phyloP scores from a whole-genome alignment of 2,113 vertebrate genomes.

The Gymnarchus niloticus region DNA sequence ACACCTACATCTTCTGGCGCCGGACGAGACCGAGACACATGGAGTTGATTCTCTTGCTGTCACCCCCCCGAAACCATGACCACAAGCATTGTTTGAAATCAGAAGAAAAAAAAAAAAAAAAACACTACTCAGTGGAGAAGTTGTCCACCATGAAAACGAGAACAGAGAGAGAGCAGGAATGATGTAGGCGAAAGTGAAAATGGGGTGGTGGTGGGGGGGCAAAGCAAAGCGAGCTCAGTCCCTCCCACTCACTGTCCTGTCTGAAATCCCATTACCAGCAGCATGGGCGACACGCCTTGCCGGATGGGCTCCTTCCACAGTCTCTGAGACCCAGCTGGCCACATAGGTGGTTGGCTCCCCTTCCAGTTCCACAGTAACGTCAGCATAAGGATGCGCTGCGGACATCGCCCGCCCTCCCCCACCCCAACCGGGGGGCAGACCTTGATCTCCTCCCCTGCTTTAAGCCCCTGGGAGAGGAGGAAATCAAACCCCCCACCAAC shows the following conservation, averaged over 20 bases:
- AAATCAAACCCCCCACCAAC: neutral
- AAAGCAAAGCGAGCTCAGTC: neutral
- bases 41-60: neutral
- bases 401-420: conserved; percentile 17
- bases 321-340: neutral
- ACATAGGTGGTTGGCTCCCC: neutral
- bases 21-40: too few relatives aligned
- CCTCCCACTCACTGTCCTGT: neutral
- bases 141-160: too few relatives aligned
- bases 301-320: neutral
- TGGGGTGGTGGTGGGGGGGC: neutral
- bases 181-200: neutral
- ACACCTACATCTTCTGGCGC: neutral
- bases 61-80: neutral
- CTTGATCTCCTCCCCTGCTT: conserved; percentile 5
- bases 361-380: neutral
- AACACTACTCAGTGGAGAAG: too few relatives aligned
- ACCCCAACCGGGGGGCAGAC: neutral
- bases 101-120: too few relatives aligned
- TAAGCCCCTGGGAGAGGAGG: conserved; percentile 1
- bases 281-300: neutral
- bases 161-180: neutral
- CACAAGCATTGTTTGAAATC: neutral
- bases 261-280: neutral
- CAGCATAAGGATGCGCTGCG: conserved; percentile 45